Percentiles rank a stretch among this genome's conserved stretches.
phyloP scores from a whole-genome alignment of 2,113 vertebrate species.

The Paradoxurus hermaphroditus region DNA sequence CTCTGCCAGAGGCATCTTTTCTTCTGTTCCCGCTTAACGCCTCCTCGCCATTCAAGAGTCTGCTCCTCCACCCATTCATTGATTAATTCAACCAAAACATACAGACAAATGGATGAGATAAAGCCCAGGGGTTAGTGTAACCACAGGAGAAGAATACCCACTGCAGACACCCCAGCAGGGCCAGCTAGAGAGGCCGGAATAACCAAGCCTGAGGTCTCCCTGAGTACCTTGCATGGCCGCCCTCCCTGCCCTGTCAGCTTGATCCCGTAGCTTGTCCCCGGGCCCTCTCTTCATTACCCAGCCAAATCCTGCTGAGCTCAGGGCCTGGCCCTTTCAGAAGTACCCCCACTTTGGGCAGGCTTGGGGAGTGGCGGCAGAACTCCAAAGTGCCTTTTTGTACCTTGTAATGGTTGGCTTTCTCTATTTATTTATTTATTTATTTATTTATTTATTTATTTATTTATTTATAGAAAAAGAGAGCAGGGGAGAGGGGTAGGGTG shows the following conservation, averaged over 20 bases:
- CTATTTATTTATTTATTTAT: no score
- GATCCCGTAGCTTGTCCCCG: neutral
- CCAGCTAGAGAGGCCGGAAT: neutral
- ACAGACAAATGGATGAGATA: neutral
- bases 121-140: neutral
- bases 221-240: neutral
- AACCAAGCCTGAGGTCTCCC: neutral
- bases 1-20: neutral
- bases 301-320: neutral
- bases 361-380: neutral
- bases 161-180: neutral
- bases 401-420: neutral
- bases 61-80: neutral
- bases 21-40: neutral
- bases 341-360: rapidly evolving
- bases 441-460: no score
- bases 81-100: neutral
- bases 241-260: neutral
- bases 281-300: neutral
- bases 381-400: neutral
- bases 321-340: neutral
- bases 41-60: neutral
- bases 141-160: neutral
- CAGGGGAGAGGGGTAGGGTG: no score
- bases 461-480: no score